phyloP scores from a whole-genome alignment of 2,113 vertebrate genomes.

The Pangasianodon gigas region DNA sequence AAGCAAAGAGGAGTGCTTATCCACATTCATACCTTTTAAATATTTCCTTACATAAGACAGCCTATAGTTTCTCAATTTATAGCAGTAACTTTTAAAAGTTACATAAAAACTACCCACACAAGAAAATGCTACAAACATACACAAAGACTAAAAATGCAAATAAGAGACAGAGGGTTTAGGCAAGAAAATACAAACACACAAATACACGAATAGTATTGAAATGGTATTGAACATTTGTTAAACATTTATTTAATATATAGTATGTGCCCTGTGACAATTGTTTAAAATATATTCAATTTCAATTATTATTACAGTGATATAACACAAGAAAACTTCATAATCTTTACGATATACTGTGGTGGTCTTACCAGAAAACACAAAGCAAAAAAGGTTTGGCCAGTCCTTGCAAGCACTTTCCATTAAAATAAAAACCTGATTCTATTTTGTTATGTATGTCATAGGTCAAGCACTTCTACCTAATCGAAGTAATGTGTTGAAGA shows the following conservation, averaged over 20 bases:
- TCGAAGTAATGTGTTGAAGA: no score
- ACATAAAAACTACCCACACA: neutral
- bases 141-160: neutral
- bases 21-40: no score
- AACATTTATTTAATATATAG: no score
- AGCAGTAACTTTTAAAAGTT: no score
- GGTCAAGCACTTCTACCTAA: neutral
- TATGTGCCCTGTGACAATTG: no score
- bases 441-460: neutral
- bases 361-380: neutral
- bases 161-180: neutral
- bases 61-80: no score
- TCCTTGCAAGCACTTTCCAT: neutral
- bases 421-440: neutral
- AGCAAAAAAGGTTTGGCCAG: neutral
- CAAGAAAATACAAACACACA: neutral
- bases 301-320: no score
- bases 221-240: neutral
- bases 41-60: no score
- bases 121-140: neutral
- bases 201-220: neutral
- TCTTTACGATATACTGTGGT: no score
- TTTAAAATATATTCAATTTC: no score
- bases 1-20: no score
- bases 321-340: no score